Evolutionary conservation across 2,113 vertebrate species (phyloP), one percentile per base, ranked within the genome.

Genomic region (Sylvietta virens): DNA sequence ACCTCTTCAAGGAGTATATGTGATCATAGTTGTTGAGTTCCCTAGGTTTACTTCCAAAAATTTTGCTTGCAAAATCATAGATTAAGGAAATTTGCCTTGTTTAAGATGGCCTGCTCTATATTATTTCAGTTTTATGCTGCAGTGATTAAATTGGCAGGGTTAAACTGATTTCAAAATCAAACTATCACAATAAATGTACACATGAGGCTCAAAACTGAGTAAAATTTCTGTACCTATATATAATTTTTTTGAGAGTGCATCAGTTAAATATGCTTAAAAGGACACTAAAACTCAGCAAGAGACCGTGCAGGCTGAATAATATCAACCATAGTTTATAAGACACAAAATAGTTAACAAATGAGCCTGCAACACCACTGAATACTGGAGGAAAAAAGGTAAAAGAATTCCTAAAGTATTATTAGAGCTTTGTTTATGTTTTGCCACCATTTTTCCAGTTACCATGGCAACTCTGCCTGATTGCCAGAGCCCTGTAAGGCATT

Each of bases 351-450:
- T 70, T 48, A 47, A 58, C 30, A 79, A 87, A 84, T 50, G 13
- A 90, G 51, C 23, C 39, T 10, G 5, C 26, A 57, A 14, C 53
- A 47, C 42, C 3, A 24, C 30, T 71, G 61, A 60, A 73, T 87
- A 51, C 17, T 27, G 62, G 35, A 80, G 66, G 83, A 65, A 61
- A 85, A 77, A 91, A 90, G 44, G 40, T 22, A 91, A 88, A 88
- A 86, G 64, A 72, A 57, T 58, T 86, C 35, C 60, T 22, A 27
- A 90, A 82, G 67, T 70, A 72, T 91, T 93, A 61, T 91, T 94
- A 96, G 35, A 95, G 67, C 33, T 94, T 94, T 95, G 71, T 84
- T 93, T 87, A 76, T 81, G 44, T 80, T 86, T 92, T 40, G 8
- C 61, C 79, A 91, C 81, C 54, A 60, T 66, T 78, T 81, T 88